These are phyloP conservation scores for Rhagoletis pomonella DNA, from an alignment of 1,140 invertebrate genomes.

Conservation along the genomic window DNA sequence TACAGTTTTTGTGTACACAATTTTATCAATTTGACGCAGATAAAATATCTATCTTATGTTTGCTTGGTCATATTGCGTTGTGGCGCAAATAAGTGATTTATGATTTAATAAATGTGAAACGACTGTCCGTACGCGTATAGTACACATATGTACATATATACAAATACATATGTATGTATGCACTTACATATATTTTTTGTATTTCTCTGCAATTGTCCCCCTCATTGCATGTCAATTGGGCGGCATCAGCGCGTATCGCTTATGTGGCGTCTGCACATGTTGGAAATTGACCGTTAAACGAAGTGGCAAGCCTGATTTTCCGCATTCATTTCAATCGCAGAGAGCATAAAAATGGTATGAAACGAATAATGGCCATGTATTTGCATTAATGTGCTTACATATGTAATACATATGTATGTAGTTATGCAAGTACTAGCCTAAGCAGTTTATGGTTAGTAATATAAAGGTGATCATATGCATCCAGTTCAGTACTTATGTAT, in stretches of 20 bases:
- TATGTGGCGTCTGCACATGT: not conserved
- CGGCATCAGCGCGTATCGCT: not conserved
- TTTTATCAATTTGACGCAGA: slow-evolving; percentile 44
- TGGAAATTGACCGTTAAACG: not conserved
- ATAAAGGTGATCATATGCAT: not conserved
- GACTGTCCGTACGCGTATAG: not conserved
- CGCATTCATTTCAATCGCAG: slow-evolving; percentile 4
- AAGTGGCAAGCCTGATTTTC: not conserved
- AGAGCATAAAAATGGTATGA: not conserved
- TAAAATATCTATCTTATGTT: not conserved
- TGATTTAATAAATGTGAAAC: slow-evolving; percentile 44
- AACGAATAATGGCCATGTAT: not conserved
- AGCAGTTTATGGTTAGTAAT: not conserved
- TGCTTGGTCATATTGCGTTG: not conserved
- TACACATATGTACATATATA: not conserved
- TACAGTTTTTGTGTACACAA: not conserved
- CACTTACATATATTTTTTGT: not conserved
- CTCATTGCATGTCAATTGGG: not conserved
- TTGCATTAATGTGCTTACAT: not conserved
- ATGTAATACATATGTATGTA: not conserved
- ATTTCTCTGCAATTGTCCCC: not conserved
- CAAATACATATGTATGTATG: too few species aligned
- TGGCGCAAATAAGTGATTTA: not conserved
- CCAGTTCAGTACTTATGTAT: not conserved
- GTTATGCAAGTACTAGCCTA: not conserved